Percentiles rank a stretch among this genome's conserved stretches.
Conservation (phyloP, 2,113 vertebrate species). For the Bubalus kerabau region DNA sequence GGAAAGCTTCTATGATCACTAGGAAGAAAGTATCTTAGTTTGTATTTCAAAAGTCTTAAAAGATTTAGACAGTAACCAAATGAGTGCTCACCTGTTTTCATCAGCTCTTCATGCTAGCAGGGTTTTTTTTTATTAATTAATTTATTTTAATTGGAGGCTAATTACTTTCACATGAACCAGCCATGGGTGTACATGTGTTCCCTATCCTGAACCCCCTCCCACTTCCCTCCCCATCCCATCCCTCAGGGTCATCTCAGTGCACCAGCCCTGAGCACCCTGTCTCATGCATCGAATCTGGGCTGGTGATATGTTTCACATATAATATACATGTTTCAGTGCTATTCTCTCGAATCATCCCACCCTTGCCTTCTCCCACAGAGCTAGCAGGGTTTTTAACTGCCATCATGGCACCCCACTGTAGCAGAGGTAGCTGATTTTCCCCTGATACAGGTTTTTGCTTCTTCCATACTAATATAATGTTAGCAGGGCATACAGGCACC, state of each 20-base stretch:
- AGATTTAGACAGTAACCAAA: background rate
- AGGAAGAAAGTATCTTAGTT: background rate
- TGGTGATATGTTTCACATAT: too few species aligned
- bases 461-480: background rate
- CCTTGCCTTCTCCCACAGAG: too few species aligned
- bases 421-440: background rate
- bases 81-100: background rate
- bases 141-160: too few species aligned
- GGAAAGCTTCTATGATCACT: background rate
- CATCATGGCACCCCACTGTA: background rate
- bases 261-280: too few species aligned
- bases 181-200: too few species aligned
- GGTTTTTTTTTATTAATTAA: background rate
- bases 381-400: background rate
- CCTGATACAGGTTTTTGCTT: background rate
- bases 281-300: too few species aligned
- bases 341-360: too few species aligned
- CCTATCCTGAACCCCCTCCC: too few species aligned
- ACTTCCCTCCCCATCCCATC: too few species aligned
- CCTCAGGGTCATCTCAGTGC: too few species aligned
- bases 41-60: background rate
- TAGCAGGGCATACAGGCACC: background rate
- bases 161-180: background rate
- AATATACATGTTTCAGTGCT: too few species aligned
- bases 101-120: background rate